These are phyloP conservation scores for Calcarius lapponicus DNA, from an alignment of 2,797 vertebrate genomes.

Conservation along the genomic window DNA sequence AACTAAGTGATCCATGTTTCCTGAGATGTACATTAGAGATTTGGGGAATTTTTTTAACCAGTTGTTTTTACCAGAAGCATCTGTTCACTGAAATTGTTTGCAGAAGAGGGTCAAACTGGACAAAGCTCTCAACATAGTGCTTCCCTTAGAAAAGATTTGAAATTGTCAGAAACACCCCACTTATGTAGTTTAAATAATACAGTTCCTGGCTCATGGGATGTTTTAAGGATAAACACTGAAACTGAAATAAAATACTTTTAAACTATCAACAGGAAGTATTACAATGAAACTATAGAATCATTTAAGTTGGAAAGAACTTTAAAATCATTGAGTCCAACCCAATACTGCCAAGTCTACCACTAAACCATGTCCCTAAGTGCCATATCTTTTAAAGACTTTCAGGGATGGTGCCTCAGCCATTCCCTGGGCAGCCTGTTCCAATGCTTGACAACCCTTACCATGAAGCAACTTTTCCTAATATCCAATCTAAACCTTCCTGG, in stretches of 20 bases:
- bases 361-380: not conserved
- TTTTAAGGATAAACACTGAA: slow-evolving; percentile 20
- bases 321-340: not conserved
- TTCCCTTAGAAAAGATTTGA: not conserved
- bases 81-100: slow-evolving; percentile 53
- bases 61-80: slow-evolving; percentile 64
- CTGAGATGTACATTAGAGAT: slow-evolving; percentile 32
- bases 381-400: not conserved
- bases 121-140: slow-evolving; percentile 16
- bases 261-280: not conserved
- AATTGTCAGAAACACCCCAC: not conserved
- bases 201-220: not conserved
- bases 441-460: not conserved
- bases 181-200: not conserved
- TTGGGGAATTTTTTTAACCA: slow-evolving; percentile 45
- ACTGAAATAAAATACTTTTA: not conserved
- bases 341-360: not conserved
- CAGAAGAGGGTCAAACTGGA: slow-evolving; percentile 55
- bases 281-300: not conserved
- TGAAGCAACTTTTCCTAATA: not conserved
- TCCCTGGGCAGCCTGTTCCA: not conserved
- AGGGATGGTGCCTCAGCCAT: not conserved
- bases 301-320: not conserved
- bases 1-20: slow-evolving; percentile 38
- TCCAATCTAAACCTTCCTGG: not conserved